Evolutionary conservation across 1,140 invertebrate species (phyloP).

Genomic region (Drusus annulatus): DNA sequence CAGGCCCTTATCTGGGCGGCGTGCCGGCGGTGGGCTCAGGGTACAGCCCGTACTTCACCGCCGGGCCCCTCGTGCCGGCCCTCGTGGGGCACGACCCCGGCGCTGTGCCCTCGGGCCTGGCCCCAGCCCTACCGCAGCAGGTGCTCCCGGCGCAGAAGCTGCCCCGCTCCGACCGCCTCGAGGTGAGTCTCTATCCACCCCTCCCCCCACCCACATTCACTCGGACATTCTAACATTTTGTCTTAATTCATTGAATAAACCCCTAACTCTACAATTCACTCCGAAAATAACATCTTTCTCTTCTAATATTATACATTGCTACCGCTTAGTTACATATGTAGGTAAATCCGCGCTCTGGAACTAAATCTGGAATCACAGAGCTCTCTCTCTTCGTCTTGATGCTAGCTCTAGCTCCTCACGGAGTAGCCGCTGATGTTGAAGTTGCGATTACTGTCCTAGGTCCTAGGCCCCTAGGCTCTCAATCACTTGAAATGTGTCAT

Average conservation of each 20-base stretch:
- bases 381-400: neutral
- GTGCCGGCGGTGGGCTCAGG: constrained; percentile 84
- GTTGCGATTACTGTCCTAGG: neutral
- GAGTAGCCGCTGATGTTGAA: neutral
- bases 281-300: too few relatives aligned
- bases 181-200: constrained; percentile 78
- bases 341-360: too few relatives aligned
- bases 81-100: constrained; percentile 87
- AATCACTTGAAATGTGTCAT: too few relatives aligned
- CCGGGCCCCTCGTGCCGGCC: constrained; percentile 87
- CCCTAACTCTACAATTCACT: too few relatives aligned
- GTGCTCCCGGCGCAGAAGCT: constrained; percentile 92
- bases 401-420: neutral
- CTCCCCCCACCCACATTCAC: too few relatives aligned
- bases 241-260: too few relatives aligned
- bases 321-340: too few relatives aligned
- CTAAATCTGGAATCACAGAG: too few relatives aligned
- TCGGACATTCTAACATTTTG: too few relatives aligned
- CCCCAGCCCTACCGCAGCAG: constrained; percentile 84
- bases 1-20: constrained; percentile 90
- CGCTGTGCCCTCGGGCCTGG: constrained; percentile 71
- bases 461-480: too few relatives aligned
- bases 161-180: constrained; percentile 94
- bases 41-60: constrained; percentile 90
- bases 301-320: too few relatives aligned